Conservation (phyloP, 2,797 vertebrate species). For the Lycodopsis pacificus region DNA sequence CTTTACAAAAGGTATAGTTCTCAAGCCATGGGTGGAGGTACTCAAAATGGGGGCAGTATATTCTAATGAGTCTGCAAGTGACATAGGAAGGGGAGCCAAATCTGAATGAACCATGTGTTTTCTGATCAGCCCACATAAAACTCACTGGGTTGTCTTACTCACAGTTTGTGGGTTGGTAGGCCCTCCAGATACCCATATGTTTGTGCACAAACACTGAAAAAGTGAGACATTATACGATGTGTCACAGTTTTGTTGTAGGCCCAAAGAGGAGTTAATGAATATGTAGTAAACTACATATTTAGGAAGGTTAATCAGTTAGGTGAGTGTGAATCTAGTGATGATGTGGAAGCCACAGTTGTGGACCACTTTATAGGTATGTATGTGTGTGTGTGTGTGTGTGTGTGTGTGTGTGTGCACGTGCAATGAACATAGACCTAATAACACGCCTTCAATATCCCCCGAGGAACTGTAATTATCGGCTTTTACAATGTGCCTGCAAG, state of each 20-base stretch:
- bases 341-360: neutral
- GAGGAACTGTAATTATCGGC: constrained; percentile 25
- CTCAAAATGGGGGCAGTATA: no score
- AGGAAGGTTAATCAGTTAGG: neutral
- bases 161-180: neutral
- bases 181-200: neutral
- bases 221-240: neutral
- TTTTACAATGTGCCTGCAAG: constrained; percentile 12
- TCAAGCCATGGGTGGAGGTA: neutral
- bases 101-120: neutral
- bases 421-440: constrained; percentile 9
- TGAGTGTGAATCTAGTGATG: neutral
- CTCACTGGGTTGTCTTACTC: neutral
- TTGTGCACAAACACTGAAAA: neutral
- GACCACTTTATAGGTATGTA: constrained; percentile 1
- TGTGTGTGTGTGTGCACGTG: neutral
- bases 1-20: neutral
- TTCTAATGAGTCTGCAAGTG: neutral
- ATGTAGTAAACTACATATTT: neutral
- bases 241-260: neutral
- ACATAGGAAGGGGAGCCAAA: neutral
- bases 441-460: constrained; percentile 9
- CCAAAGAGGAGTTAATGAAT: constrained; percentile 1
- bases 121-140: neutral
- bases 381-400: no score